phyloP scores from a whole-genome alignment of 2,113 vertebrate species.

The Forbesichthys papilliferus region DNA sequence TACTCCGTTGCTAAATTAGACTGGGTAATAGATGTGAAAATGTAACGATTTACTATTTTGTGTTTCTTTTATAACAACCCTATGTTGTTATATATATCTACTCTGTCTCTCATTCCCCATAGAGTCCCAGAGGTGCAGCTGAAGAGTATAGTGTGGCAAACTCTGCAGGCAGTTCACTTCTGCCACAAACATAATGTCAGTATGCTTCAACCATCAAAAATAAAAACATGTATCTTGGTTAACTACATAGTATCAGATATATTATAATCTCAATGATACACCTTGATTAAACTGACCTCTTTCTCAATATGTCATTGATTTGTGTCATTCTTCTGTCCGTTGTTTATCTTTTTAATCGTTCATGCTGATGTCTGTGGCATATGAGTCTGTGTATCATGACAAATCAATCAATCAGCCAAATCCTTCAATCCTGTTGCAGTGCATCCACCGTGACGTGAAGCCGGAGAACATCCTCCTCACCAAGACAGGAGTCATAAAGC shows the following conservation, averaged over 20 bases:
- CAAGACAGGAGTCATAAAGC: conserved; percentile 90
- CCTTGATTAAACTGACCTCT: neutral
- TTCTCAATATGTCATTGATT: conserved; percentile 3
- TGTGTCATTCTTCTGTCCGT: conserved; percentile 8
- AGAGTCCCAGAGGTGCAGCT: conserved; percentile 90
- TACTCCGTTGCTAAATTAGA: conserved; percentile 17
- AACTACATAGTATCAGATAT: neutral
- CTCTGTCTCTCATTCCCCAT: conserved; percentile 26
- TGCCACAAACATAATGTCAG: conserved; percentile 96
- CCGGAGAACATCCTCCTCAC: conserved; percentile 98
- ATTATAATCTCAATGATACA: neutral
- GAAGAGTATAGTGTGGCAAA: conserved; percentile 96
- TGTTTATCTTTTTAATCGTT: conserved; percentile 4
- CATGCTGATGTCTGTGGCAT: conserved; percentile 7
- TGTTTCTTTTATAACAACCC: conserved; percentile 21
- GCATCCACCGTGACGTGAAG: conserved; percentile 96
- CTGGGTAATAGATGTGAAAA: conserved; percentile 24
- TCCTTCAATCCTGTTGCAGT: conserved; percentile 73
- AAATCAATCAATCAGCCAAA: too few relatives aligned
- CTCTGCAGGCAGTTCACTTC: conserved; percentile 93
- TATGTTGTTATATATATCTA: neutral
- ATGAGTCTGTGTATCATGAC: conserved; percentile 16
- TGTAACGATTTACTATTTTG: conserved; percentile 6
- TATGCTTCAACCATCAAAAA: conserved; percentile 6
- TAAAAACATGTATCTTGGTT: neutral